Base-by-base conservation (phyloP, 1,140 invertebrate species). In the Hormaphis cornu region DNA sequence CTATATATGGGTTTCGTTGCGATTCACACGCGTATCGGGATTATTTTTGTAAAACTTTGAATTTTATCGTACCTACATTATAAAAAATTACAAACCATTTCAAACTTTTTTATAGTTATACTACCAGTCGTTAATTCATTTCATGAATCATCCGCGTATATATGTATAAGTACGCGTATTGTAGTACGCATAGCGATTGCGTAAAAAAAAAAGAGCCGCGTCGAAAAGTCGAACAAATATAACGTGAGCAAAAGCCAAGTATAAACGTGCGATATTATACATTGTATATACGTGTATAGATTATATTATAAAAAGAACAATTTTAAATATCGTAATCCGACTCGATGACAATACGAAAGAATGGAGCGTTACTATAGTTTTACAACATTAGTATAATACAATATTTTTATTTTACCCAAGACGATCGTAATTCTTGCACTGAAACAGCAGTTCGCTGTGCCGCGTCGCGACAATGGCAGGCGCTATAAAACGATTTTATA, bases 41-140 rank as follows among this genome's bases (percentile, higher is more conserved):
- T 22, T 56, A 22, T 14, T 4, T 35, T 35, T 7, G 10, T 16
- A 8, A 22, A 56, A 35, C 18, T n/a, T n/a, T 33, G 9, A 22
- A 10, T 6, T 35, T 33, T 33, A 54, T 48, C 8, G 18, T 48
- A 48, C 24, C 0, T n/a, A 26, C n/a, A 12, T 16, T 37, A 56
- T 22, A 56, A 37, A 22, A 37, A 14, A 14, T 12, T 56, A 37
- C 28, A 37, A 20, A 37, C 18, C 30, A 14, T 35, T 56, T 56
- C 33, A 56, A 56, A 56, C 53, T 56, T 56, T 56, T 56, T 56
- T 56, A 56, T 56, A 22, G 53, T 56, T 56, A 12, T 2, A 37
- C 22, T 24, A 10, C 16, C 5, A 6, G 14, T 37, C 54, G 20
- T 58, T n/a, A 26, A 40, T 40, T 24, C n/a, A 24, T 58, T 56